Evolutionary conservation across 1,140 invertebrate species (phyloP).

Genomic region (Acyrthosiphon pisum): DNA sequence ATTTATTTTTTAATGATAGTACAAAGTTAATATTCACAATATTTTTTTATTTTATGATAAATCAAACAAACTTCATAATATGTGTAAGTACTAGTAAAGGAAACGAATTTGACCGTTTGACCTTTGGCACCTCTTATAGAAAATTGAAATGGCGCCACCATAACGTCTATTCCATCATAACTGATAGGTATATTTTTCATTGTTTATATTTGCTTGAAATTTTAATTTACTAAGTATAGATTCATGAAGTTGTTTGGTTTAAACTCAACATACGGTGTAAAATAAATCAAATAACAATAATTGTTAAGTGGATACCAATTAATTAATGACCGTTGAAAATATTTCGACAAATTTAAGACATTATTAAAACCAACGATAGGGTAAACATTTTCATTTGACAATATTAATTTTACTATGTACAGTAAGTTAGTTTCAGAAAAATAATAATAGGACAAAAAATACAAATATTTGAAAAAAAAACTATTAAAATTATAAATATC

Average conservation of each 20-base stretch:
- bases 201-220: background rate
- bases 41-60: background rate
- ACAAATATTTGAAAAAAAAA: too few species aligned
- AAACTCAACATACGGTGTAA: background rate
- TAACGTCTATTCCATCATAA: background rate
- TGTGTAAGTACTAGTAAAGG: background rate
- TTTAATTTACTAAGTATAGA: background rate
- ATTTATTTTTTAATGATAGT: background rate
- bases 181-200: background rate
- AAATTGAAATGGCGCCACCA: background rate
- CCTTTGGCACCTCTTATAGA: background rate
- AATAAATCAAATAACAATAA: background rate
- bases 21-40: too few species aligned
- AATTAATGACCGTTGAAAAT: background rate
- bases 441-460: too few species aligned
- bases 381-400: background rate
- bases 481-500: too few species aligned
- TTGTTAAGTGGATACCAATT: background rate
- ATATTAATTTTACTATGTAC: too few species aligned
- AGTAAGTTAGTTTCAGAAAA: too few species aligned
- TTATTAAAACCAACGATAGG: background rate
- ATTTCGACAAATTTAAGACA: background rate
- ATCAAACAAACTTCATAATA: background rate
- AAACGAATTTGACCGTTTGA: background rate
- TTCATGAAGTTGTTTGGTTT: background rate